Percentiles rank a stretch among this genome's conserved stretches.
phyloP scores from a whole-genome alignment of 1,140 invertebrate genomes.

The Pinna nobilis region DNA sequence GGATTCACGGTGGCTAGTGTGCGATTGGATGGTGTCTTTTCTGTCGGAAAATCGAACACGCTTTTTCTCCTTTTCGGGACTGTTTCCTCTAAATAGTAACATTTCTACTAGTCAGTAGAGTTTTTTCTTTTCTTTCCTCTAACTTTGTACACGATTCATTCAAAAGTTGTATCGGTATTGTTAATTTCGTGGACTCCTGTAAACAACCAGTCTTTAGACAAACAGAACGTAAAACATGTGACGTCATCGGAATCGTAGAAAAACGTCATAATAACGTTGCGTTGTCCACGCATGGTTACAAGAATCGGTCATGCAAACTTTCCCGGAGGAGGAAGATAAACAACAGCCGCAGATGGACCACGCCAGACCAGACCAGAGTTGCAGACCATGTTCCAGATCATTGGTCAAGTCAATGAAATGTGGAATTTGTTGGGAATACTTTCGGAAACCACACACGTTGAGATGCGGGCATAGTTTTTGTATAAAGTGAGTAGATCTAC shows the following conservation, averaged over 20 bases:
- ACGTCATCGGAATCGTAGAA: neutral
- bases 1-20: neutral
- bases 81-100: no score
- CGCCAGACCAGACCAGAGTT: no score
- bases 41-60: neutral
- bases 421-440: constrained; percentile 18
- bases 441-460: constrained; percentile 22
- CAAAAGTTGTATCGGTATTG: no score
- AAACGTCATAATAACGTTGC: neutral
- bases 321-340: neutral
- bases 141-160: no score
- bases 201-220: no score
- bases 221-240: no score
- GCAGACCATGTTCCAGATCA: no score
- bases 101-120: no score
- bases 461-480: constrained; percentile 35
- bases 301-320: constrained; percentile 12
- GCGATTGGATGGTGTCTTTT: neutral
- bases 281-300: neutral
- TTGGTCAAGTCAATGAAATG: constrained; percentile 17
- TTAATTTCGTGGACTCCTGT: no score
- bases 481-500: neutral
- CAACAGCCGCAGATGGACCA: neutral
- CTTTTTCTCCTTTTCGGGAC: no score
- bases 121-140: no score